phyloP scores from a whole-genome alignment of 2,888 invertebrate species.

The Allygus modestus region DNA sequence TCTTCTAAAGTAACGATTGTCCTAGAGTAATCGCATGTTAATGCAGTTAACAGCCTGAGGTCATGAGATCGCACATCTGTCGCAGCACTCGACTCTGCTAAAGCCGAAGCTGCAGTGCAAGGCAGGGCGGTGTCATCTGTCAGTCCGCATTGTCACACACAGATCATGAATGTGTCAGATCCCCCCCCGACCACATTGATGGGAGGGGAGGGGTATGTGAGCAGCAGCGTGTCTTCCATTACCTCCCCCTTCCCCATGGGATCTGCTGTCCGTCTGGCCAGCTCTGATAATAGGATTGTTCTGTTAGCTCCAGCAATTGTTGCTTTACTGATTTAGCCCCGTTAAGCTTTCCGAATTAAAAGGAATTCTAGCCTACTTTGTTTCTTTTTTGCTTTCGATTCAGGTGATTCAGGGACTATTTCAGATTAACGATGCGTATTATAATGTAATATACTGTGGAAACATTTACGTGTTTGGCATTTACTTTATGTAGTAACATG shows the following conservation, averaged over 20 bases:
- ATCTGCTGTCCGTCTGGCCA: constrained; percentile 41
- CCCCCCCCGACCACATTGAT: neutral
- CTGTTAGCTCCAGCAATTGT: constrained; percentile 40
- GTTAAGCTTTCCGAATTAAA: constrained; percentile 16
- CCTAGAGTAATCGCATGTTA: too few species aligned
- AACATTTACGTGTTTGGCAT: too few species aligned
- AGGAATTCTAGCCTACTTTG: neutral
- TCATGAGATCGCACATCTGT: neutral
- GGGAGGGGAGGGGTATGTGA: constrained; percentile 20
- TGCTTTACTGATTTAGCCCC: constrained; percentile 39
- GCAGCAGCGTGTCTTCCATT: constrained; percentile 42
- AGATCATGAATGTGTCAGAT: constrained; percentile 37
- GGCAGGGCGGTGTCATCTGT: neutral
- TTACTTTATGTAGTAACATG: too few species aligned
- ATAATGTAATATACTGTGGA: too few species aligned
- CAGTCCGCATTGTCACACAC: constrained; percentile 12
- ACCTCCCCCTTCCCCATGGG: constrained; percentile 29
- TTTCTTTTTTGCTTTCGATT: neutral
- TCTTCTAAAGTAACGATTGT: too few species aligned
- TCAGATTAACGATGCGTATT: too few species aligned
- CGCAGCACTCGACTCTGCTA: neutral
- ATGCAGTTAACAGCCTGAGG: neutral
- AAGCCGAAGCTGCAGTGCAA: neutral
- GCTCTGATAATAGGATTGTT: constrained; percentile 36
- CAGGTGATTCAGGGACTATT: neutral